phyloP scores from a whole-genome alignment of 2,888 invertebrate species.

The Pedicia rivosa region DNA sequence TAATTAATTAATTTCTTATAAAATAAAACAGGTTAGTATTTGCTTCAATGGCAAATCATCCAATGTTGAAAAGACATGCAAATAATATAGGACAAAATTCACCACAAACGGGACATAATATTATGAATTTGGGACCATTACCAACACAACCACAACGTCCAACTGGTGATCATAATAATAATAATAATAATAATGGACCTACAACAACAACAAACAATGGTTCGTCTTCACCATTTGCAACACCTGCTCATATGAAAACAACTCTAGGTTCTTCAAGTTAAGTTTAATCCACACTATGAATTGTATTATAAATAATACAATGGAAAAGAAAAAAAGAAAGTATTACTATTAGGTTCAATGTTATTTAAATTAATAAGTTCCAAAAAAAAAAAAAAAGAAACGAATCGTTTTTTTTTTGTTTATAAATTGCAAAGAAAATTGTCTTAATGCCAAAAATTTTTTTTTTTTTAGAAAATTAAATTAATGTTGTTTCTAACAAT shows the following conservation, averaged over 20 bases:
- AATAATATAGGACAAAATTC: constrained; percentile 17
- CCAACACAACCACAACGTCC: constrained; percentile 19
- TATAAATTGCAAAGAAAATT: no score
- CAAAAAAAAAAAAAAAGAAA: no score
- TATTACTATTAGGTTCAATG: no score
- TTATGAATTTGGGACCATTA: constrained; percentile 11
- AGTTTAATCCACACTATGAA: constrained; percentile 16
- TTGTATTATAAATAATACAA: no score
- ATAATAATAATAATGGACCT: constrained; percentile 20
- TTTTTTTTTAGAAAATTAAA: no score
- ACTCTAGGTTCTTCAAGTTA: constrained; percentile 30
- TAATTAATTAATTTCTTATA: no score
- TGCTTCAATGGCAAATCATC: constrained; percentile 88
- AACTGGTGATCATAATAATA: constrained; percentile 25
- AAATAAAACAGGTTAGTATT: no score
- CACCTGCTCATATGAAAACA: constrained; percentile 29
- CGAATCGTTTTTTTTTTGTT: no score
- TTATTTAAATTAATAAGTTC: no score
- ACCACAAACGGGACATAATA: background rate
- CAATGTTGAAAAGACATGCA: constrained; percentile 34
- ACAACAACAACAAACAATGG: constrained; percentile 24
- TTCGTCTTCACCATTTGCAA: constrained; percentile 21
- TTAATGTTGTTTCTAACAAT: no score
- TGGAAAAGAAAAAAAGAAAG: no score
- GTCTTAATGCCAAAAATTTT: no score